phyloP scores from a whole-genome alignment of 1,140 invertebrate genomes.

The Sogatella furcifera region DNA sequence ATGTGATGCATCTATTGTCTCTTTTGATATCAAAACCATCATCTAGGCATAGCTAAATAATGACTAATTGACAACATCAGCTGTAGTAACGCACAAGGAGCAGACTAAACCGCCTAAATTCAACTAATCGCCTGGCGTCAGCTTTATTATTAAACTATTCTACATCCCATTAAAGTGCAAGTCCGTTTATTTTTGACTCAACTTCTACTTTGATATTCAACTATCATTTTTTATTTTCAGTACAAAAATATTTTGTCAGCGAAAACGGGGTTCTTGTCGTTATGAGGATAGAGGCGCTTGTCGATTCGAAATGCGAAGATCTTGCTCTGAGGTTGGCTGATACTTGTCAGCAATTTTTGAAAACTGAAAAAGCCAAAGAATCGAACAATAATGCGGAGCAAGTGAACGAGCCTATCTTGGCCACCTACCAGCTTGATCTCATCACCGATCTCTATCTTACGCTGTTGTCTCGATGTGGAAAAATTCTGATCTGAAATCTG shows the following conservation, averaged over 20 bases:
- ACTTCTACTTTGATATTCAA: no score
- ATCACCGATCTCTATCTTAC: slow-evolving; percentile 43
- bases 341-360: slow-evolving; percentile 36
- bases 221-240: slow-evolving; percentile 22
- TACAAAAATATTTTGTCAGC: slow-evolving; percentile 38
- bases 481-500: background rate
- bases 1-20: no score
- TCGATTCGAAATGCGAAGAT: slow-evolving; percentile 41
- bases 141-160: no score
- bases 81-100: no score
- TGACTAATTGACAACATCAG: no score
- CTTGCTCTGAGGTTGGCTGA: slow-evolving; percentile 41
- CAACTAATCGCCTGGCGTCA: no score
- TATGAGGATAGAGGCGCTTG: slow-evolving; percentile 41
- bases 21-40: no score
- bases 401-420: slow-evolving; percentile 8
- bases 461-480: slow-evolving; percentile 41
- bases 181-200: no score
- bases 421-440: slow-evolving; percentile 31
- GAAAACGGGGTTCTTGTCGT: slow-evolving; percentile 40
- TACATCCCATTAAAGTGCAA: no score
- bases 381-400: slow-evolving; percentile 28
- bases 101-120: no score
- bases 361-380: slow-evolving; percentile 27
- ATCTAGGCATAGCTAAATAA: no score